phyloP scores from a whole-genome alignment of 2,797 vertebrate species.

The Sebastes trivittatus region DNA sequence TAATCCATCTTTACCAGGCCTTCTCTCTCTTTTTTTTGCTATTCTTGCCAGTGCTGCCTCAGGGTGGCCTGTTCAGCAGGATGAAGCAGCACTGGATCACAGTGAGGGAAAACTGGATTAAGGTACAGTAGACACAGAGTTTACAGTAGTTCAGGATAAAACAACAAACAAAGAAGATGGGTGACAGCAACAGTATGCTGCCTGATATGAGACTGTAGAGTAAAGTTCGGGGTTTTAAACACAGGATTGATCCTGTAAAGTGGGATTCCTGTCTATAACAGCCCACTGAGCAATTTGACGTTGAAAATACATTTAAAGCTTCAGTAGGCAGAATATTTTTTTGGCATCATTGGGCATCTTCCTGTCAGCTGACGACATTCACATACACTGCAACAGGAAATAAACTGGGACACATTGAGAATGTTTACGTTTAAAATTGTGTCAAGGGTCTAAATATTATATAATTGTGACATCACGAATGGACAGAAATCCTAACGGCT shows the following conservation, averaged over 20 bases:
- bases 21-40: background rate
- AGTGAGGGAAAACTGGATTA: background rate
- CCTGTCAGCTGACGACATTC: too few relatives aligned
- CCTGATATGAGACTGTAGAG: background rate
- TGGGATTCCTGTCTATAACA: background rate
- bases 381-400: too few relatives aligned
- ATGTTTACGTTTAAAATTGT: too few relatives aligned
- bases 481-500: too few relatives aligned
- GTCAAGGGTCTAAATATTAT: too few relatives aligned
- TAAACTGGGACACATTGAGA: too few relatives aligned
- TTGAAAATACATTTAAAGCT: too few relatives aligned
- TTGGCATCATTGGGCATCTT: too few relatives aligned
- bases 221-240: background rate
- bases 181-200: background rate
- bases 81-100: conserved; percentile 44
- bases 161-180: background rate
- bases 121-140: background rate
- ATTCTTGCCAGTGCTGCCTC: background rate
- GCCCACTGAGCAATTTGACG: too few relatives aligned
- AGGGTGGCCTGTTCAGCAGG: conserved; percentile 17
- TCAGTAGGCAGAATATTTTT: too few relatives aligned
- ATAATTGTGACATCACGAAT: too few relatives aligned
- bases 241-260: background rate
- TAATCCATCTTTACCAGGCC: conserved; percentile 83
- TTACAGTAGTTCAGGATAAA: background rate